Base-by-base conservation (phyloP, 2,797 vertebrate genomes). In the Meda fulgida region DNA sequence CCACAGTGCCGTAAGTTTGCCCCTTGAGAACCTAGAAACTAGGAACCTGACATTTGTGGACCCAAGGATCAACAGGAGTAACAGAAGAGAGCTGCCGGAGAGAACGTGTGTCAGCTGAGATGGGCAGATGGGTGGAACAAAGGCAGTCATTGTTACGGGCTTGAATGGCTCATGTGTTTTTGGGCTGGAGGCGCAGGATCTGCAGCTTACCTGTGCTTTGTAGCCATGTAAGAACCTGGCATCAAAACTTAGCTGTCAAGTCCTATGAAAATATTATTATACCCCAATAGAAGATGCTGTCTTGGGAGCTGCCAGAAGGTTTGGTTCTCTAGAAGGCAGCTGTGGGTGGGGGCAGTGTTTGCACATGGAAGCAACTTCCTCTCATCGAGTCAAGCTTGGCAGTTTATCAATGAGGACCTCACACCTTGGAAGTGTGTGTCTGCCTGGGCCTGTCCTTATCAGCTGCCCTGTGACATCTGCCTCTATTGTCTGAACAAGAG, bases 71-170 rank as follows among this genome's bases (percentile, higher is more conserved):
- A 66, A 16, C 51, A 84, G 76, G 80, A 86, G 89, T 82, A 86
- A 88, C 88, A 88, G 79, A 85, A 90, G 90, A 87, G 72, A 75
- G 66, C 46, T 66, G 75, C 65, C 3, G 23, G 77, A 79, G 71
- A 70, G 55, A 78, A 76, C 40, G 36, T 60, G 67, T 81, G 80
- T 84, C 83, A 90, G 84, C 85, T 89, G 91, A 87, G 93, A 92
- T 92, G 92, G 94, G 93, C 95, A 95, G 94, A 95, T 96, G 94
- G 92, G 92, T 92, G 91, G 92, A 95, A 96, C 95, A 97, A 96
- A 96, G 94, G 92, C 90, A 85, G 89, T 90, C 93, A 94, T 96
- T 97, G 95, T 97, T 96, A 94, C 90, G 88, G 91, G 87, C 89
- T 93, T 91, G 91, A 93, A 94, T 95, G 92, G 92, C 93, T 94